Percentiles rank a stretch among this genome's conserved stretches.
These are phyloP conservation scores for Pangasius krempfi DNA, from an alignment of 2,797 vertebrate genomes.

Conservation along the genomic window DNA sequence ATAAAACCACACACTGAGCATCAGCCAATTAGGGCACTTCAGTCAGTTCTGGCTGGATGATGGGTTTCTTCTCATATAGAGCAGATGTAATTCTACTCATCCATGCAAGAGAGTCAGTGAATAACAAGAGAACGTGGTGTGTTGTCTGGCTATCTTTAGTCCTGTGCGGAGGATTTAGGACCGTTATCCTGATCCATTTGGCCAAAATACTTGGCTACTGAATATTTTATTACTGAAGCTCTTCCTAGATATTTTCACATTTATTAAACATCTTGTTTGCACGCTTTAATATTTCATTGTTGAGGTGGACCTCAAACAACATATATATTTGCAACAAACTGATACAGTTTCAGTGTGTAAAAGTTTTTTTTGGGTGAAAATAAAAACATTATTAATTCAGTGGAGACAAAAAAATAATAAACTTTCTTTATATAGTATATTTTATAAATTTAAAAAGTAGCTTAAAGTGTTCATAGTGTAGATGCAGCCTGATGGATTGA, in stretches of 20 bases:
- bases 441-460: neutral
- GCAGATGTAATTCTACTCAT: neutral
- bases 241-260: neutral
- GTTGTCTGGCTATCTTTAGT: neutral
- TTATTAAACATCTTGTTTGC: neutral
- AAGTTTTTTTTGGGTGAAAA: neutral
- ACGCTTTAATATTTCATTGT: neutral
- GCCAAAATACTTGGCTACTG: neutral
- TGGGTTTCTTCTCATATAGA: neutral
- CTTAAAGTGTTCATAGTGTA: neutral
- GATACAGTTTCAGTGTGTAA: neutral
- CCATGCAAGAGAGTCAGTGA: neutral
- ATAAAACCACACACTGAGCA: neutral
- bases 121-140: neutral
- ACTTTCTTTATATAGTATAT: neutral
- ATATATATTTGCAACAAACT: neutral
- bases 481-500: neutral
- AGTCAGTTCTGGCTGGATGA: slow-evolving; percentile 14
- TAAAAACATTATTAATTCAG: neutral
- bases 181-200: neutral
- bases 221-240: slow-evolving; percentile 4
- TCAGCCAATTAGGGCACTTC: neutral
- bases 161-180: neutral
- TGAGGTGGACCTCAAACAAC: neutral
- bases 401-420: neutral